A percentile compares a stretch with the other conserved stretches of the same genome.
These are phyloP conservation scores for Aphelocoma californica DNA, from an alignment of 2,797 vertebrate species.

Conservation along the genomic window DNA sequence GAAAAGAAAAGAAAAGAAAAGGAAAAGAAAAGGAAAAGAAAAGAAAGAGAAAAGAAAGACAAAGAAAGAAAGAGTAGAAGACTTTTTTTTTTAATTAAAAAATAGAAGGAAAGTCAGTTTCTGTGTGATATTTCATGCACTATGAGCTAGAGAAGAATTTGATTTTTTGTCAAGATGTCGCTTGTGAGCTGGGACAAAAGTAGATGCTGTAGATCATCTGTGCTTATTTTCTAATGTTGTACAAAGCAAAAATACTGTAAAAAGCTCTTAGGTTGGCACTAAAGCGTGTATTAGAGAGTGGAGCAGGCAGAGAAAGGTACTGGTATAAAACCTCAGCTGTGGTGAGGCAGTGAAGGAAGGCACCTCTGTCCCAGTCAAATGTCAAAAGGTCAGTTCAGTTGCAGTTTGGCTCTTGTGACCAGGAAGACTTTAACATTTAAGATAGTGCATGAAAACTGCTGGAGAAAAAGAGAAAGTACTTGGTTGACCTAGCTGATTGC, in stretches of 20 bases:
- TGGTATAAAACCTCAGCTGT: background rate
- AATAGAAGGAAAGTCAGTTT: background rate
- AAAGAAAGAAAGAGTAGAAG: background rate
- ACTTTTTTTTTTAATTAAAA: background rate
- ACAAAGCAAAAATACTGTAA: background rate
- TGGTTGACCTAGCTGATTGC: background rate
- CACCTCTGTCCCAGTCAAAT: background rate
- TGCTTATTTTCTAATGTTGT: background rate
- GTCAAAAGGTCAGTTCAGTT: background rate
- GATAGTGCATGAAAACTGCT: background rate
- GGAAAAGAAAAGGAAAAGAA: no score
- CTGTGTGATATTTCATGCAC: background rate
- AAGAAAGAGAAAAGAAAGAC: no score
- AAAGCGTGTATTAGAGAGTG: background rate
- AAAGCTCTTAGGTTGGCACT: background rate
- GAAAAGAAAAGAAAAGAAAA: no score
- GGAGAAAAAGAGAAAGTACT: background rate
- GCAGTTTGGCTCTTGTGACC: background rate
- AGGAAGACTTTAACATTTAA: background rate
- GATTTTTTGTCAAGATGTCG: background rate
- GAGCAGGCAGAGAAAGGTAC: background rate
- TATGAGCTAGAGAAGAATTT: background rate
- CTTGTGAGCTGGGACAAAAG: background rate
- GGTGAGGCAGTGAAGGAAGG: background rate
- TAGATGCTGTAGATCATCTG: background rate